Percentiles rank a stretch among this genome's conserved stretches.
Evolutionary conservation across 2,113 vertebrate genomes (phyloP).

Genomic region (human (Homo sapiens)): GRCh38 chr21:25648501-25649000

Average conservation of each 20-base stretch:
- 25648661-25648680: background rate
- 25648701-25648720: background rate
- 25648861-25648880: background rate
- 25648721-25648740: background rate
- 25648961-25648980: background rate
- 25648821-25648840: background rate
- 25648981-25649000: background rate
- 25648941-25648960: background rate
- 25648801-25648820: background rate
- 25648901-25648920: conserved; percentile 19
- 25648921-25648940: background rate
- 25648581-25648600: background rate
- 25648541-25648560: background rate
- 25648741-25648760: background rate
- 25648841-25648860: background rate
- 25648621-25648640: background rate
- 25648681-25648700: background rate
- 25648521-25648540: background rate
- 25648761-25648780: background rate
- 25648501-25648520: background rate
- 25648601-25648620: background rate
- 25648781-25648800: background rate
- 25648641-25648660: background rate
- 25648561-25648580: background rate
- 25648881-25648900: background rate